phyloP scores from a whole-genome alignment of 2,888 invertebrate species.

The Ophraella communa region DNA sequence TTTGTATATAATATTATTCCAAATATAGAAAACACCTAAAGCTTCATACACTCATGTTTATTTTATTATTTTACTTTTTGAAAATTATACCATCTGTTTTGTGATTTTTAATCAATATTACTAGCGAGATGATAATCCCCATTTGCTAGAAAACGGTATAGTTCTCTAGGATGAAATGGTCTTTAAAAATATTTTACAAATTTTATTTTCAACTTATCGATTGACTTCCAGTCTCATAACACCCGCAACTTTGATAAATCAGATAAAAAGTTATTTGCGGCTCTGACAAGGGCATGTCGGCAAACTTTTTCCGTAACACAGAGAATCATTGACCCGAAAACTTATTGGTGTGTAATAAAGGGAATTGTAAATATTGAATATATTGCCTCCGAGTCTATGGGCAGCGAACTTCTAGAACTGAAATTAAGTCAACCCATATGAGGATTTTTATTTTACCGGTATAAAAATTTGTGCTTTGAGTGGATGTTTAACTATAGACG shows the following conservation, averaged over 20 bases:
- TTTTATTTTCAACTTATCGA: neutral
- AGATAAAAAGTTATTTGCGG: slow-evolving; percentile 4
- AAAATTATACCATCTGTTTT: too few relatives aligned
- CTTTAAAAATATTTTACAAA: neutral
- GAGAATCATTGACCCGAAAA: slow-evolving; percentile 8
- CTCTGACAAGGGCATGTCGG: neutral
- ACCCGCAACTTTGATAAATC: slow-evolving; percentile 5
- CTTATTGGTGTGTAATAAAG: slow-evolving; percentile 13
- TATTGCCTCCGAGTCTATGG: neutral
- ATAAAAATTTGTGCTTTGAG: too few relatives aligned
- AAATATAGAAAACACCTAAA: too few relatives aligned
- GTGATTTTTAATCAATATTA: too few relatives aligned
- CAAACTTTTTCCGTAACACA: neutral
- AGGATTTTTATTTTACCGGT: too few relatives aligned
- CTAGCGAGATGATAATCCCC: too few relatives aligned
- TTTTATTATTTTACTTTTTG: too few relatives aligned
- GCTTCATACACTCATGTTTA: too few relatives aligned
- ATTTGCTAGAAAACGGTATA: too few relatives aligned
- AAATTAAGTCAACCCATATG: neutral
- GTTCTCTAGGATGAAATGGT: too few relatives aligned
- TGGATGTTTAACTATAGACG: too few relatives aligned
- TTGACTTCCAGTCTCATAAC: neutral
- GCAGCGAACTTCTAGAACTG: neutral
- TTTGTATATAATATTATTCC: too few relatives aligned
- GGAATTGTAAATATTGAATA: slow-evolving; percentile 8